Conservation (phyloP, 2,113 vertebrate genomes). For the Thamnophis sirtalis region DNA sequence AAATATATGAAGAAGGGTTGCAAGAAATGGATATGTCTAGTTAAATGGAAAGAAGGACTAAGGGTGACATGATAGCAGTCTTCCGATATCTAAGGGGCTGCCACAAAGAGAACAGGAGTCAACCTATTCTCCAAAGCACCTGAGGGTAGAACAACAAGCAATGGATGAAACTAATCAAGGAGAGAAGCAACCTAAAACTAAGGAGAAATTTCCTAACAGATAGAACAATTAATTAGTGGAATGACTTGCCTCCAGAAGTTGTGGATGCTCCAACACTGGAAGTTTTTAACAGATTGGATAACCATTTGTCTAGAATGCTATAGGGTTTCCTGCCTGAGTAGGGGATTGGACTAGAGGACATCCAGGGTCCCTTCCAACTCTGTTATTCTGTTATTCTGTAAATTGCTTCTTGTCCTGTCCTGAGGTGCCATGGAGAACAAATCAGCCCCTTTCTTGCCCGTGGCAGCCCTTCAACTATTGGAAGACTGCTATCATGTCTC, state of each 20-base stretch:
- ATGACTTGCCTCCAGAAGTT: background rate
- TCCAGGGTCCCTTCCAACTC: too few relatives aligned
- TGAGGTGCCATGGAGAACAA: background rate
- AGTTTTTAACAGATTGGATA: background rate
- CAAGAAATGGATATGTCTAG: background rate
- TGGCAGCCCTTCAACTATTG: background rate
- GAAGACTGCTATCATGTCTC: background rate
- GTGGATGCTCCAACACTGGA: background rate
- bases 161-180: background rate
- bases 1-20: background rate
- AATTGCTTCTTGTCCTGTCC: too few relatives aligned
- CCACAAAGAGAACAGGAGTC: background rate
- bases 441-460: background rate
- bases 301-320: background rate
- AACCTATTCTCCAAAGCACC: background rate
- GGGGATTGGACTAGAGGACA: too few relatives aligned
- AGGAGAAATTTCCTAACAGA: background rate
- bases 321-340: too few relatives aligned
- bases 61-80: background rate
- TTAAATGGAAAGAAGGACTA: background rate
- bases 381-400: too few relatives aligned
- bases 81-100: background rate
- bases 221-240: background rate
- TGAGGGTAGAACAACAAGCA: background rate
- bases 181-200: background rate